Evolutionary conservation across 2,888 invertebrate species (phyloP).

Genomic region (Hoplodrina ambigua): DNA sequence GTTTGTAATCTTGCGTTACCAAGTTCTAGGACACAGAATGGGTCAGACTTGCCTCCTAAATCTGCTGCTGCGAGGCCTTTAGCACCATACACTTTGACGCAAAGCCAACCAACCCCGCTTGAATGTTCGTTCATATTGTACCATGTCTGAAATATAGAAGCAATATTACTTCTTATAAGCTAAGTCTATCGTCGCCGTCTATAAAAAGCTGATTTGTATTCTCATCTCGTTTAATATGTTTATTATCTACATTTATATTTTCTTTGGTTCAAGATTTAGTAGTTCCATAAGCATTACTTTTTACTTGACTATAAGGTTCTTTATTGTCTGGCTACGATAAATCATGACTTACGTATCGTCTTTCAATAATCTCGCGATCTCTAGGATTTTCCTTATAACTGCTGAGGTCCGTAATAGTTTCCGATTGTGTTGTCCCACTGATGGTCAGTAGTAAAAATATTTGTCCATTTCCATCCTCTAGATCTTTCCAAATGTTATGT

Average conservation of each 20-base stretch:
- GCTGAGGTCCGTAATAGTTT: constrained; percentile 97
- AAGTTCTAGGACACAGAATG: constrained; percentile 98
- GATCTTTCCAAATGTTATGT: constrained; percentile 96
- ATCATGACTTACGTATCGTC: constrained; percentile 92
- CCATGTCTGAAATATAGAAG: constrained; percentile 89
- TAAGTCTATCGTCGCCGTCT: too few relatives aligned
- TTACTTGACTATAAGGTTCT: not conserved
- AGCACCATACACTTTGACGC: constrained; percentile 97
- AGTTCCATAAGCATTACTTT: not conserved
- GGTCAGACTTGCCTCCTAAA: constrained; percentile 99
- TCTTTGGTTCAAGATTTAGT: too few relatives aligned
- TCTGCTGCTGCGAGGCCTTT: constrained; percentile 98
- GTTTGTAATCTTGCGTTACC: constrained; percentile 98
- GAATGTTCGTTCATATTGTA: constrained; percentile 85
- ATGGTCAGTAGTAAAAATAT: constrained; percentile 97
- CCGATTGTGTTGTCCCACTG: constrained; percentile 97
- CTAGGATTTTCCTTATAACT: constrained; percentile 95
- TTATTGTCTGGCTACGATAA: not conserved
- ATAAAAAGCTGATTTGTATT: not conserved
- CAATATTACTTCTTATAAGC: not conserved
- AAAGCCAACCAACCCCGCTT: constrained; percentile 97
- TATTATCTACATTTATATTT: not conserved
- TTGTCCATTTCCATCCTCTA: constrained; percentile 97
- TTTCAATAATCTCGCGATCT: constrained; percentile 91
- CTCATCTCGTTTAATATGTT: not conserved